Evolutionary conservation across 2,797 vertebrate genomes (phyloP).

Genomic region (Babyrousa celebensis): DNA sequence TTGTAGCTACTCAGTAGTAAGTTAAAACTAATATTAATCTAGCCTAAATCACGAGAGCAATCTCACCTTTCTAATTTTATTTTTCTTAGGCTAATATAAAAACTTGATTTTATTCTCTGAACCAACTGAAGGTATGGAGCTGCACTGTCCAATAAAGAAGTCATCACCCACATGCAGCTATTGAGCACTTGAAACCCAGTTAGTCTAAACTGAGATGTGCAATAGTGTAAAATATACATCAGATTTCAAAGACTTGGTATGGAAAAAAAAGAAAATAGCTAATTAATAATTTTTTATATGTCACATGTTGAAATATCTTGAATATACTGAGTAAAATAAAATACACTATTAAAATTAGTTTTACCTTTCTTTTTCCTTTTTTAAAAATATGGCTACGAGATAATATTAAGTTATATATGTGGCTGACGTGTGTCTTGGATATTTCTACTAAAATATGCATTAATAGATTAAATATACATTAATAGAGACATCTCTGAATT

Average conservation of each 20-base stretch:
- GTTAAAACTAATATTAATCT: neutral
- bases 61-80: slow-evolving; percentile 31
- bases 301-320: slow-evolving; percentile 47
- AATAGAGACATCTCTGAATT: slow-evolving; percentile 24
- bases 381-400: neutral
- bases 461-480: neutral
- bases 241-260: slow-evolving; percentile 24
- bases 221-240: neutral
- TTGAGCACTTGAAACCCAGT: neutral
- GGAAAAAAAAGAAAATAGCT: slow-evolving; percentile 1
- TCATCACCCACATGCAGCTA: neutral
- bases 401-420: neutral
- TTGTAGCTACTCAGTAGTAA: slow-evolving; percentile 36
- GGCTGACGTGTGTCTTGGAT: neutral
- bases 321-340: neutral
- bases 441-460: neutral
- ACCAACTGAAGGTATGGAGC: neutral
- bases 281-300: neutral
- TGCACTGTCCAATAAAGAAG: neutral
- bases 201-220: neutral
- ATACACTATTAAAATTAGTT: slow-evolving; percentile 28
- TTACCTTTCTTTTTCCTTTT: slow-evolving; percentile 6
- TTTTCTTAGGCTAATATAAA: slow-evolving; percentile 38
- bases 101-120: slow-evolving; percentile 51
- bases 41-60: neutral